These are phyloP conservation scores for Diabrotica undecimpunctata DNA, from an alignment of 1,140 invertebrate species.

Conservation along the genomic window DNA sequence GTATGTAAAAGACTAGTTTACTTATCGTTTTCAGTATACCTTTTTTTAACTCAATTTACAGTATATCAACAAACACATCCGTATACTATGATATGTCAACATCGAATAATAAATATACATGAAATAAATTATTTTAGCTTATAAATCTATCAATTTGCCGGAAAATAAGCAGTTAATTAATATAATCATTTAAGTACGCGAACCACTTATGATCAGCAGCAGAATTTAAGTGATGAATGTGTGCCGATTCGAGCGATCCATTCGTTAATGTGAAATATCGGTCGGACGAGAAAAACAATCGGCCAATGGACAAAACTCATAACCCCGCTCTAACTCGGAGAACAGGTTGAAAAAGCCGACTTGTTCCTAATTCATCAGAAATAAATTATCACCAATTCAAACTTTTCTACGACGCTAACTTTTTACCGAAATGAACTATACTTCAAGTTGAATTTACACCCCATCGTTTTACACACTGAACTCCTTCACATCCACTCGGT, in stretches of 20 bases:
- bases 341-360: constrained; percentile 35
- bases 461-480: constrained; percentile 6
- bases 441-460: constrained; percentile 11
- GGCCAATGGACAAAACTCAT: constrained; percentile 42
- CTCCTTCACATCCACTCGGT: constrained; percentile 3
- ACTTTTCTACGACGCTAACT: constrained; percentile 36
- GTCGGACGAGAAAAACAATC: constrained; percentile 41
- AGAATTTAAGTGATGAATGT: constrained; percentile 40
- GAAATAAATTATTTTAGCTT: too few relatives aligned
- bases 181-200: too few relatives aligned
- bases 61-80: too few relatives aligned
- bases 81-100: too few relatives aligned
- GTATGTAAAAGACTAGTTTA: too few relatives aligned
- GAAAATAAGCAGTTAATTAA: too few relatives aligned
- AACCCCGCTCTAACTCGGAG: constrained; percentile 37
- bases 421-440: constrained; percentile 21
- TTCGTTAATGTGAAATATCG: constrained; percentile 39
- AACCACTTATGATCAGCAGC: too few relatives aligned
- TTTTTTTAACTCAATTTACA: too few relatives aligned
- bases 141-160: too few relatives aligned
- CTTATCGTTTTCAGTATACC: too few relatives aligned
- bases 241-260: constrained; percentile 36
- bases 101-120: too few relatives aligned
- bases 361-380: constrained; percentile 38
- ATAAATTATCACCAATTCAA: constrained; percentile 44